phyloP scores from a whole-genome alignment of 1,140 invertebrate species.

The Watersipora subatra region DNA sequence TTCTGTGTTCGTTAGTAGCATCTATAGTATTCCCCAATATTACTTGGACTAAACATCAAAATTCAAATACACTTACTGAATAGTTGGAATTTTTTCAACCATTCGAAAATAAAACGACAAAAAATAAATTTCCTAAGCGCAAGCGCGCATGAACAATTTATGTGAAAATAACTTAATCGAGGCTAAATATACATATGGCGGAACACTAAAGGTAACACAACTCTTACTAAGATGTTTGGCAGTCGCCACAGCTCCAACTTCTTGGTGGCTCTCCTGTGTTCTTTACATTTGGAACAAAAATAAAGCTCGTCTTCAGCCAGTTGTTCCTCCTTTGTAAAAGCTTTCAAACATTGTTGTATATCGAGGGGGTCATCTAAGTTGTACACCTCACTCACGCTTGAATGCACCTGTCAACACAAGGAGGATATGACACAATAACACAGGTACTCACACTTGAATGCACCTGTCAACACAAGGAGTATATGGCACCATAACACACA shows the following conservation, averaged over 20 bases:
- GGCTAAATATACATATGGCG: too few relatives aligned
- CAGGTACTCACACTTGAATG: slow-evolving; percentile 38
- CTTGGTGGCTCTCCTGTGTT: slow-evolving; percentile 67
- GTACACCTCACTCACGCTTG: neutral
- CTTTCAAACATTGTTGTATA: slow-evolving; percentile 60
- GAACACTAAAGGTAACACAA: too few relatives aligned
- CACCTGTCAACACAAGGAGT: neutral
- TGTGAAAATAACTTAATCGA: too few relatives aligned
- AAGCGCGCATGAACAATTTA: too few relatives aligned
- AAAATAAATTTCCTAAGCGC: too few relatives aligned
- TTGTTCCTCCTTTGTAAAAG: slow-evolving; percentile 71
- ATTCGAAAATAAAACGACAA: too few relatives aligned
- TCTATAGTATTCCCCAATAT: too few relatives aligned
- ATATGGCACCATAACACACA: slow-evolving; percentile 51
- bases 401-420: neutral
- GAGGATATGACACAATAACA: slow-evolving; percentile 45
- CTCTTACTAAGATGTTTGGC: slow-evolving; percentile 64
- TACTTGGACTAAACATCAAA: too few relatives aligned
- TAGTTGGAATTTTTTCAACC: too few relatives aligned
- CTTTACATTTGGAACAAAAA: slow-evolving; percentile 65
- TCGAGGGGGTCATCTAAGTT: slow-evolving; percentile 55
- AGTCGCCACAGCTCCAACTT: slow-evolving; percentile 77
- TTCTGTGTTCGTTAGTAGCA: too few relatives aligned
- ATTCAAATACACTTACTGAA: too few relatives aligned
- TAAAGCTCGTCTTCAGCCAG: slow-evolving; percentile 63